Evolutionary conservation across 2,888 invertebrate species (phyloP).

Genomic region (Tenthredo mesomela): DNA sequence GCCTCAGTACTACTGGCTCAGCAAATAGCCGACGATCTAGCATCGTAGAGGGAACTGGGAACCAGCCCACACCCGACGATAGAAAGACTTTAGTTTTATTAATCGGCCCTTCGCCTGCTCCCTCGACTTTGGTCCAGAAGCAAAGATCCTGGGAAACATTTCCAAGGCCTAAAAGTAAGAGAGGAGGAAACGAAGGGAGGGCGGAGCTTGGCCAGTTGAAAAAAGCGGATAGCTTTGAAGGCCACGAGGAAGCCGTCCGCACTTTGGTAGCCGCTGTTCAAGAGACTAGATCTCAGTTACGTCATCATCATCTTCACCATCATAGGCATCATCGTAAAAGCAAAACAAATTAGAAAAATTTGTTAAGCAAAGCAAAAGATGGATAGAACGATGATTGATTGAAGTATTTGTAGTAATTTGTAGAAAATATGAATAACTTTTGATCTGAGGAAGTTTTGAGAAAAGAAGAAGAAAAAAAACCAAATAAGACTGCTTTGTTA

Average conservation of each 20-base stretch:
- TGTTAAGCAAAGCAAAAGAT: neutral
- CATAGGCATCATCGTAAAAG: slow-evolving; percentile 72
- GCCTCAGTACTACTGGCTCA: slow-evolving; percentile 79
- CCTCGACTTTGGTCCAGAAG: slow-evolving; percentile 79
- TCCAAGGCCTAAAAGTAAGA: slow-evolving; percentile 78
- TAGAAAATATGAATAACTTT: neutral
- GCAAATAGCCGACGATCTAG: slow-evolving; percentile 81
- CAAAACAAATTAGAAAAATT: slow-evolving; percentile 71
- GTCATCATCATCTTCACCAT: slow-evolving; percentile 73
- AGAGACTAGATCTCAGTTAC: slow-evolving; percentile 81
- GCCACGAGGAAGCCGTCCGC: slow-evolving; percentile 85
- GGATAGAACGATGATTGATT: neutral
- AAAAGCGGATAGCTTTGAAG: slow-evolving; percentile 85
- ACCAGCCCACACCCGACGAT: slow-evolving; percentile 69
- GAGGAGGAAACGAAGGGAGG: slow-evolving; percentile 61
- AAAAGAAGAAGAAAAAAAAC: neutral
- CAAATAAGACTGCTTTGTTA: slow-evolving; percentile 36
- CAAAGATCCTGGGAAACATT: slow-evolving; percentile 84
- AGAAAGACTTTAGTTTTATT: slow-evolving; percentile 80
- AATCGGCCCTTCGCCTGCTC: slow-evolving; percentile 71
- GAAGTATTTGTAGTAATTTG: neutral
- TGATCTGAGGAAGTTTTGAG: neutral
- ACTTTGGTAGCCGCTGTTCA: slow-evolving; percentile 85
- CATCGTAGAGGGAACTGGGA: slow-evolving; percentile 75
- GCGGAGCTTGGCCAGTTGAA: slow-evolving; percentile 76